phyloP scores from a whole-genome alignment of 2,113 vertebrate species.

The Nycticryphes semicollaris region DNA sequence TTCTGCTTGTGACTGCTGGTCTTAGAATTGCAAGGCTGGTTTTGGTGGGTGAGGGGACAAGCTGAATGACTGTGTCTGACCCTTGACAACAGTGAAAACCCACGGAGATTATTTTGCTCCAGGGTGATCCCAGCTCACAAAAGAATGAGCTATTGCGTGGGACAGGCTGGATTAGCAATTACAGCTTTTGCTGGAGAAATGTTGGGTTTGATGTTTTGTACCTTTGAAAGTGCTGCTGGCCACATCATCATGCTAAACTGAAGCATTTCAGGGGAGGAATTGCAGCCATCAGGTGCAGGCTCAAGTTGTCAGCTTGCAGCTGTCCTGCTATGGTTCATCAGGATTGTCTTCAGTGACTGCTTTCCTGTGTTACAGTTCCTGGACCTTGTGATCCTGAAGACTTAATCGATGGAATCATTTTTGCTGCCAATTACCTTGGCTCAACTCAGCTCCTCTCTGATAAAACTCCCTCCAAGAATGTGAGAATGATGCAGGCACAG shows the following conservation, averaged over 20 bases:
- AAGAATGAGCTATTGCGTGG: not conserved
- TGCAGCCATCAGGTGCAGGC: not conserved
- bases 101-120: not conserved
- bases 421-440: constrained; percentile 96
- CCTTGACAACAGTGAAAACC: not conserved
- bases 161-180: not conserved
- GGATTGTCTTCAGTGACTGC: not conserved
- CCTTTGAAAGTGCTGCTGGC: not conserved
- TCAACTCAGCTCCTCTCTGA: constrained; percentile 96
- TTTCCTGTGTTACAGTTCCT: constrained; percentile 83
- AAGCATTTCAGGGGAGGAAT: not conserved
- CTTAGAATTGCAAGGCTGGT: not conserved
- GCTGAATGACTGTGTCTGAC: not conserved
- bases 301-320: not conserved
- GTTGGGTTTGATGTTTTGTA: not conserved
- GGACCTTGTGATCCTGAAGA: constrained; percentile 98
- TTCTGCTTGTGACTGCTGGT: not conserved
- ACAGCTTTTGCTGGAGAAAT: not conserved
- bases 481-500: constrained; percentile 98
- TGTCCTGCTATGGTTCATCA: not conserved
- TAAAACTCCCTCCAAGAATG: constrained; percentile 96
- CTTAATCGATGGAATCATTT: constrained; percentile 97
- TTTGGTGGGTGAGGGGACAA: not conserved
- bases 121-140: not conserved
- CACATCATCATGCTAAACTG: not conserved